Percentiles rank a stretch among this genome's conserved stretches.
phyloP scores from a whole-genome alignment of 2,113 vertebrate genomes.

The Smithornis capensis region DNA sequence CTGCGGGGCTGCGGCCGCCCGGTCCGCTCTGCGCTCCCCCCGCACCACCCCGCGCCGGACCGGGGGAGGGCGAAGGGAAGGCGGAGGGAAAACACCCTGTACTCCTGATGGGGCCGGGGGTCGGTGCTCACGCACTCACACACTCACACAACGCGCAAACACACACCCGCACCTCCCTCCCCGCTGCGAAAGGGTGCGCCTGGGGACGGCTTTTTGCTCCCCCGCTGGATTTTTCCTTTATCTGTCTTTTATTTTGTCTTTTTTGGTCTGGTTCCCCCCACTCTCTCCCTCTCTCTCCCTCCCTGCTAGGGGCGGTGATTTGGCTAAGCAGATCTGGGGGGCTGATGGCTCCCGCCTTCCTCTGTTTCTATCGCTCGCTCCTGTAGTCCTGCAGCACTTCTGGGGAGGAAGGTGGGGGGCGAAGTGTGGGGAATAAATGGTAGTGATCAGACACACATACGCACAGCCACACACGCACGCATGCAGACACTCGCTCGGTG shows the following conservation, averaged over 20 bases:
- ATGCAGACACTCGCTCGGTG: neutral
- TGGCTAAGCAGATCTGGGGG: neutral
- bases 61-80: neutral
- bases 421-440: neutral
- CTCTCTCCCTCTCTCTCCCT: neutral
- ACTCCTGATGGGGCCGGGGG: neutral
- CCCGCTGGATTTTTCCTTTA: neutral
- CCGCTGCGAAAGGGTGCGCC: neutral
- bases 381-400: slow-evolving; percentile 2
- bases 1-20: neutral
- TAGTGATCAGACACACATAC: slow-evolving; percentile 27
- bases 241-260: neutral
- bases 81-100: neutral
- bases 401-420: neutral
- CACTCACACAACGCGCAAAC: neutral
- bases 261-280: neutral
- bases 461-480: neutral
- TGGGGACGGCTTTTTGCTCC: neutral
- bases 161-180: neutral
- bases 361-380: neutral
- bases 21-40: slow-evolving; percentile 12
- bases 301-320: neutral
- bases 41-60: neutral
- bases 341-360: neutral
- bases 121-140: neutral